Base-by-base conservation (phyloP, 2,113 vertebrate species). In the Urocolius indicus region DNA sequence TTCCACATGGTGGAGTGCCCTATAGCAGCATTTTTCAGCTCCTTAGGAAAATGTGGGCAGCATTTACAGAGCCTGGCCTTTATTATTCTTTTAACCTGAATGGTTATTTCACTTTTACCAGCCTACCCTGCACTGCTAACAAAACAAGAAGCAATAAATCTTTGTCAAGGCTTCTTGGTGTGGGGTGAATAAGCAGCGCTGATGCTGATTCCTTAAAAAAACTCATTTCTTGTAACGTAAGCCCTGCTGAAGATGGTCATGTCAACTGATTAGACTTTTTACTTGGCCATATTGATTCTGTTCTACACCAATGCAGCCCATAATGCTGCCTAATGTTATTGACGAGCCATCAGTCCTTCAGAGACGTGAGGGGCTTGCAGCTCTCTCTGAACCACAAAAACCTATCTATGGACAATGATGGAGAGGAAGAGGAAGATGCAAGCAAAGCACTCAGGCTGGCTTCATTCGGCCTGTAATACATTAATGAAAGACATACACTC, bases 261-360 rank as follows among this genome's bases (percentile, higher is more conserved):
- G 98, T 99, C 98, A 98, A 99, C 98, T 94, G 98, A 98, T 98
- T 98, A 98, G 98, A 99, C 98, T 98, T 99, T 99, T 98, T 98
- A 98, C 98, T 99, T 97, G 98, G 97, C 94, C 45, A 74, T 99
- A 99, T 99, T 98, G 99, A 99, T 99, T 98, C 98, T 98, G 98
- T 98, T 99, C 98, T 98, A 98, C 98, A 98, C 98, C 97, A 97
- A 98, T 98, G 98, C 98, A 85, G 98, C 97, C 98, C 97, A 96
- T 99, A 99, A 98, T 99, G 98, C 98, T 98, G 98, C 98, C 98
- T 99, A 99, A 99, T 99, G 99, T 98, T 99, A 99, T 99, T 99
- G 99, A 99, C 97, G 97, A 99, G 98, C 98, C 98, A 99, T 99
- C 99, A 98, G 98, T 99, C 98, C 98, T 98, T 94, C 94, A 97